Evolutionary conservation across 1,140 invertebrate species (phyloP), one percentile per base, ranked within the genome.

Genomic region (Eupeodes corollae): DNA sequence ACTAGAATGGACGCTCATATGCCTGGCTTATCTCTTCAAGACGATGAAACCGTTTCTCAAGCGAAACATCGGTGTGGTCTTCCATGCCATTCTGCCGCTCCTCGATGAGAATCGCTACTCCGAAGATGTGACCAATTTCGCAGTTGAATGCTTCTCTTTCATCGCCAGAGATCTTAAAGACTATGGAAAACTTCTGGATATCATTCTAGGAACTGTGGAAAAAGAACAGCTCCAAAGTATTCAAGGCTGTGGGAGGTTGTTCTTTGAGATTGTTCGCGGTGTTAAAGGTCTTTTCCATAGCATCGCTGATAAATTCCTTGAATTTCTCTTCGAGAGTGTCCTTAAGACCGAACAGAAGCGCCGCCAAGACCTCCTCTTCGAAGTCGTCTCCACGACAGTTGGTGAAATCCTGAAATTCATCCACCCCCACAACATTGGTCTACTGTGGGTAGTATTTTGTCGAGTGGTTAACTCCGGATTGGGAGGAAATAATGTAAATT

Each of bases 131-230:
- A 83, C 83, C 52, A 83, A 83, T 63, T 95, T 95, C 78, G 89
- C 90, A n/a, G 86, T 88, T 2, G 89, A 95, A 70, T 88, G 88
- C 72, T 94, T 96, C 75, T 83, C 90, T 12, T 94, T 91, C 73
- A 81, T 95, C 2, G 84, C 89, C 8, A 72, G 91, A 51, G 93
- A 94, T 77, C 80, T 91, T 33, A 81, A 77, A 54, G 84, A 93
- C 54, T 86, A 84, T 54, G 73, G 80, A 9, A 76, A 77, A 15
- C 84, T 94, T 64, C 71, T 93, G 19, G 69, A 76, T 41, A 71
- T 84, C 18, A 67, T 93, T 8, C 70, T 94, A 5, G 71, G 75
- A 56, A 75, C 78, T 30, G 68, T 92, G 9, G 62, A 80, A 50
- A 71, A 75, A 33, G 76, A 79, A 63, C 73, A 77, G 54, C 75